Conservation (phyloP, 2,888 invertebrate genomes). For the Malacosoma neustria region DNA sequence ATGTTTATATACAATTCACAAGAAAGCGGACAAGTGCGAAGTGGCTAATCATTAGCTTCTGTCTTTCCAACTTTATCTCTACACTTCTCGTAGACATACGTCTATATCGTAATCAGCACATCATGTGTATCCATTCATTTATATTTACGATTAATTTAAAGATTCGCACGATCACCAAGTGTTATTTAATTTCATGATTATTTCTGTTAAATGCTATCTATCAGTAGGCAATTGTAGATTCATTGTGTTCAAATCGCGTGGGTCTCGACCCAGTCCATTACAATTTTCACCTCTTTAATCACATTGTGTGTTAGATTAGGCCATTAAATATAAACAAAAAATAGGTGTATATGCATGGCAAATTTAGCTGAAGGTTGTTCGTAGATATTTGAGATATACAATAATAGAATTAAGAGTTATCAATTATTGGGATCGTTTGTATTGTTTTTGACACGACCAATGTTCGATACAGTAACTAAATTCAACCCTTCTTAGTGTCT, state of each 20-base stretch:
- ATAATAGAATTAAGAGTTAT: constrained; percentile 52
- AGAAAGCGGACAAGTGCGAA: not conserved
- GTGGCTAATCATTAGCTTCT: constrained; percentile 38
- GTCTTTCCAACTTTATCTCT: constrained; percentile 26
- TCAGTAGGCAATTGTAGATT: constrained; percentile 5
- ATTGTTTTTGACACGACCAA: constrained; percentile 39
- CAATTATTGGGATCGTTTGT: constrained; percentile 9
- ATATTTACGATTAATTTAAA: too few species aligned
- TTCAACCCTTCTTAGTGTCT: constrained; percentile 6
- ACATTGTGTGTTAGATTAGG: constrained; percentile 60
- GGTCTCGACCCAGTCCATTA: constrained; percentile 3
- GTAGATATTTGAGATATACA: constrained; percentile 63
- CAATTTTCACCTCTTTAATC: constrained; percentile 21
- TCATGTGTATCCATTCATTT: constrained; percentile 54
- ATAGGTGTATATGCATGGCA: constrained; percentile 63
- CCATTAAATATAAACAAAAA: constrained; percentile 36
- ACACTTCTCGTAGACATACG: constrained; percentile 23
- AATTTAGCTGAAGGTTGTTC: constrained; percentile 66
- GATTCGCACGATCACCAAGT: too few species aligned
- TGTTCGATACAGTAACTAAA: constrained; percentile 10
- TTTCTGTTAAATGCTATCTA: not conserved
- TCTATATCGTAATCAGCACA: constrained; percentile 51
- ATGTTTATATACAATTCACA: too few species aligned
- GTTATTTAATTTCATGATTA: constrained; percentile 1
- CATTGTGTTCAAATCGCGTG: too few species aligned